These are phyloP conservation scores for Amiota communis DNA, from an alignment of 2,888 invertebrate species.

Conservation along the genomic window DNA sequence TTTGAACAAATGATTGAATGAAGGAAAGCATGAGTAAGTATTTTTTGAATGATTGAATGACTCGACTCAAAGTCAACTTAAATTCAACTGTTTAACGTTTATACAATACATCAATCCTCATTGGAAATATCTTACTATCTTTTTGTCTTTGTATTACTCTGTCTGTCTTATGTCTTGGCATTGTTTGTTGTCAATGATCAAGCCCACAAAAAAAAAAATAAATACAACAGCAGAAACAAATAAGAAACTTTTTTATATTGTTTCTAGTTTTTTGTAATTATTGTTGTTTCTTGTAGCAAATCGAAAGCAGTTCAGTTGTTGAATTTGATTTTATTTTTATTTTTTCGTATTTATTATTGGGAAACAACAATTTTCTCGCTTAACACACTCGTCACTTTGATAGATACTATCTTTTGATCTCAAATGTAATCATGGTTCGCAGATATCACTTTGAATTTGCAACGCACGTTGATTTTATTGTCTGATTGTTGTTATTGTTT, in stretches of 20 bases:
- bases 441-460: conserved; percentile 45
- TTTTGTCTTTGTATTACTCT: neutral
- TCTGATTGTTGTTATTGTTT: too few species aligned
- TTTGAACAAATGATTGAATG: conserved; percentile 12
- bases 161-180: neutral
- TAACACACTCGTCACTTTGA: neutral
- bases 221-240: too few species aligned
- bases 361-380: neutral
- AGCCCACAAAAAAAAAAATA: neutral
- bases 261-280: neutral
- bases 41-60: conserved; percentile 13
- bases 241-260: neutral
- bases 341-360: neutral
- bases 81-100: neutral
- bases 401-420: neutral
- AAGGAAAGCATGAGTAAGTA: conserved; percentile 17
- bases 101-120: conserved; percentile 4
- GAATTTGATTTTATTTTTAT: neutral
- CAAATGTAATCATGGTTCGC: conserved; percentile 55
- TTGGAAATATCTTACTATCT: conserved; percentile 34
- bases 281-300: conserved; percentile 28
- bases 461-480: conserved; percentile 37
- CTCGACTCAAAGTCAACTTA: neutral
- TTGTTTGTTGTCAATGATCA: conserved; percentile 2
- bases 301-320: conserved; percentile 43